Conservation (phyloP, 2,797 vertebrate species). For the Karalla daura region DNA sequence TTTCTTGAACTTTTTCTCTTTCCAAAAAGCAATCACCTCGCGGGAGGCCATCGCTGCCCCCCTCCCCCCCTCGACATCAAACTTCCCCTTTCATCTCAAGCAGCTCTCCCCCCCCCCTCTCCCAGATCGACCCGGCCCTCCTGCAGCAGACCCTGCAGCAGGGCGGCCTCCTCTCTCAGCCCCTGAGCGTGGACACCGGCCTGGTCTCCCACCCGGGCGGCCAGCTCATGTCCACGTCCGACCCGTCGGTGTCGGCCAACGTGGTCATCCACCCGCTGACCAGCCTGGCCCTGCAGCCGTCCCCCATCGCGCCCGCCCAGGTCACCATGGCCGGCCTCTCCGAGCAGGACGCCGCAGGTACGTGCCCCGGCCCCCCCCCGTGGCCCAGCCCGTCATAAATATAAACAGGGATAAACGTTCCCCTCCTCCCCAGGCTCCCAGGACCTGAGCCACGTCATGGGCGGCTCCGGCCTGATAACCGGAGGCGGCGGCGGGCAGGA, state of each 20-base stretch:
- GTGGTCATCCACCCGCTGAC: slow-evolving; percentile 95
- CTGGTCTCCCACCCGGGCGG: slow-evolving; percentile 81
- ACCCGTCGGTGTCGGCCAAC: slow-evolving; percentile 86
- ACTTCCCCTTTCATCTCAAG: slow-evolving; percentile 16
- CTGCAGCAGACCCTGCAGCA: slow-evolving; percentile 97
- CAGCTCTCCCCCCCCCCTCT: not conserved
- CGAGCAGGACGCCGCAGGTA: slow-evolving; percentile 90
- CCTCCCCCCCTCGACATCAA: not conserved
- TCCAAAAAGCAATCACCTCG: too few species aligned
- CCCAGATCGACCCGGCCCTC: slow-evolving; percentile 93
- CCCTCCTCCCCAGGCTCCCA: slow-evolving; percentile 84
- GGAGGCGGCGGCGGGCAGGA: slow-evolving; percentile 87
- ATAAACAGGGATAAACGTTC: too few species aligned
- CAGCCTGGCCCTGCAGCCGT: slow-evolving; percentile 90
- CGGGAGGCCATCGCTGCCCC: too few species aligned
- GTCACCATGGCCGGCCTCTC: slow-evolving; percentile 88
- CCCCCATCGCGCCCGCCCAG: slow-evolving; percentile 85
- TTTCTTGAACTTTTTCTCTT: too few species aligned
- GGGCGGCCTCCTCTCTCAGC: slow-evolving; percentile 89
- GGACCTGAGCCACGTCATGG: slow-evolving; percentile 93
- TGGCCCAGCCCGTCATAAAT: too few species aligned
- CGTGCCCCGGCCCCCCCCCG: slow-evolving; percentile 26
- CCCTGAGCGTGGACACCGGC: slow-evolving; percentile 85
- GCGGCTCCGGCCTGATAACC: slow-evolving; percentile 86
- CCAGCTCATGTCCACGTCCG: slow-evolving; percentile 84